phyloP scores from a whole-genome alignment of 1,140 invertebrate genomes.

The Trichonephila clavata region DNA sequence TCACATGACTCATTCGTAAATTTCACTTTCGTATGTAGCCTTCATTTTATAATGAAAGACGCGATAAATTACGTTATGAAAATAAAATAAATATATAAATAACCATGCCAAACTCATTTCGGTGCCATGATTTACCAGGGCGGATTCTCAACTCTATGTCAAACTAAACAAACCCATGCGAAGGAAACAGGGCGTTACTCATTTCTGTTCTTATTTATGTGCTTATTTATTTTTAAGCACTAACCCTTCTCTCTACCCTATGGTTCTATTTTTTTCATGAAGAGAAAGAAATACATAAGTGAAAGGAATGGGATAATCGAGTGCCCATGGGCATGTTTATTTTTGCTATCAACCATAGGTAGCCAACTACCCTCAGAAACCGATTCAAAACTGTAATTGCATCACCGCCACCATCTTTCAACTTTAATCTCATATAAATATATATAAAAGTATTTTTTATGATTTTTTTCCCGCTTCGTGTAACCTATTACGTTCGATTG shows the following conservation, averaged over 20 bases:
- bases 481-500: slow-evolving; percentile 6
- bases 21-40: neutral
- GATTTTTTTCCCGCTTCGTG: neutral
- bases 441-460: neutral
- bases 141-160: neutral
- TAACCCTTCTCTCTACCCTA: neutral
- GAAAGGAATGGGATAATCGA: slow-evolving; percentile 29
- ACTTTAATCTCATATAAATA: slow-evolving; percentile 31
- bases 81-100: slow-evolving; percentile 13
- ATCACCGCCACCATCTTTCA: neutral
- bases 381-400: slow-evolving; percentile 36
- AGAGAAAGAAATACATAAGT: neutral
- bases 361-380: neutral
- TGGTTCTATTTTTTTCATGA: neutral
- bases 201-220: neutral
- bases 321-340: slow-evolving; percentile 5
- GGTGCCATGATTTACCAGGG: neutral
- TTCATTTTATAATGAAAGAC: neutral
- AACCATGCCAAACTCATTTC: neutral
- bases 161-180: neutral
- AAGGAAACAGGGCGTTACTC: neutral
- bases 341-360: neutral
- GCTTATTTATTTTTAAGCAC: neutral
- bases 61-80: neutral
- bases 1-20: neutral